phyloP scores from a whole-genome alignment of 1,140 invertebrate species.

The Drosophila punjabiensis region DNA sequence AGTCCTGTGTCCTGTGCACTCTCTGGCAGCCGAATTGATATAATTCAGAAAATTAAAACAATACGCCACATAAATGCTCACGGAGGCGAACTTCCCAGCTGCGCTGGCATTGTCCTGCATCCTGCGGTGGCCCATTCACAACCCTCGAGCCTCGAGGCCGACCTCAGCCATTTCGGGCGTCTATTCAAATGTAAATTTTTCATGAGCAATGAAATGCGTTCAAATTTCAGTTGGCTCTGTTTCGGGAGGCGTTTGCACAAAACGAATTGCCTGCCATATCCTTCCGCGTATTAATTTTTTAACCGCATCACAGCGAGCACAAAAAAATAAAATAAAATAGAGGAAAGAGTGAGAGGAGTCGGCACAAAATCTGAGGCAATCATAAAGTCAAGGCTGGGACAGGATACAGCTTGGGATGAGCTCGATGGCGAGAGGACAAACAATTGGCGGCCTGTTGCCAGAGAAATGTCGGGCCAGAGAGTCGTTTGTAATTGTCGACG shows the following conservation, averaged over 20 bases:
- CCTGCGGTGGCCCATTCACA: conserved; percentile 45
- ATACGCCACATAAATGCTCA: conserved; percentile 81
- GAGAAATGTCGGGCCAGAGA: conserved; percentile 45
- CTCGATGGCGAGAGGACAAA: conserved; percentile 28
- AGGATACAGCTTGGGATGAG: conserved; percentile 9
- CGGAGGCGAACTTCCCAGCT: conserved; percentile 71
- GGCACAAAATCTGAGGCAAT: conserved; percentile 58
- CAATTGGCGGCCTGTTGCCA: conserved; percentile 73
- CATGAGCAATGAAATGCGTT: conserved; percentile 72
- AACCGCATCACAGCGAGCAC: conserved; percentile 63
- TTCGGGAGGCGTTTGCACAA: conserved; percentile 58
- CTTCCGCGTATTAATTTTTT: conserved; percentile 84
- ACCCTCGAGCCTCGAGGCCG: conserved; percentile 1
- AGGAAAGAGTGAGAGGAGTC: neutral
- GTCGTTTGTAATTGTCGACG: conserved; percentile 74
- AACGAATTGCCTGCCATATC: conserved; percentile 84
- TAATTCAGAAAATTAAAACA: conserved; percentile 78
- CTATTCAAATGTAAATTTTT: conserved; percentile 84
- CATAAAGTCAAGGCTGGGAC: conserved; percentile 60
- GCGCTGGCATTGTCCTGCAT: conserved; percentile 66
- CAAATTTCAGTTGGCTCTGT: conserved; percentile 58
- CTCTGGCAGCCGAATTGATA: conserved; percentile 38
- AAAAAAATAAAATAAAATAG: conserved; percentile 2
- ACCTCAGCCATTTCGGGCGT: conserved; percentile 30
- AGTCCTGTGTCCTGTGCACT: conserved; percentile 40